Evolutionary conservation across 2,113 vertebrate genomes (phyloP).

Genomic region (Poeciliopsis prolifica): DNA sequence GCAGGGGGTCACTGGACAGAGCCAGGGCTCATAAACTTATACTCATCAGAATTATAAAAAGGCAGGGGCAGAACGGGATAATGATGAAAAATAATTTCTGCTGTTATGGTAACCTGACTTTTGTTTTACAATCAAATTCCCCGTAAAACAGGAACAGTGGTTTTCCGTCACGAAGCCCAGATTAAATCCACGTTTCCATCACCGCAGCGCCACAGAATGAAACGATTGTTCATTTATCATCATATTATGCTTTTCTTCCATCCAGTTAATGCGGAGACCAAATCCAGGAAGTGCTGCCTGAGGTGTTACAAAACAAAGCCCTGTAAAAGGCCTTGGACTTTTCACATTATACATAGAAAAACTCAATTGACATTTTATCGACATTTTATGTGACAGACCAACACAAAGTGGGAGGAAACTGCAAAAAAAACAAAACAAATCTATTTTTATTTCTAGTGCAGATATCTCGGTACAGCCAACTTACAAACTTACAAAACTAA

Average conservation of each 20-base stretch:
- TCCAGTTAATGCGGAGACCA: neutral
- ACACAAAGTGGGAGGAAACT: neutral
- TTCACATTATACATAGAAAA: neutral
- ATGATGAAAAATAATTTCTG: conserved; percentile 9
- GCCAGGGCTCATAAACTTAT: conserved; percentile 14
- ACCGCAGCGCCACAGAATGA: neutral
- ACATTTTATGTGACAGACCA: neutral
- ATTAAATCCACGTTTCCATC: conserved; percentile 11
- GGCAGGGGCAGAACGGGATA: neutral
- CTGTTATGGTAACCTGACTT: neutral
- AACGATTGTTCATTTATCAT: neutral
- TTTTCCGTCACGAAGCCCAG: neutral
- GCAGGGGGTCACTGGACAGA: conserved; percentile 3
- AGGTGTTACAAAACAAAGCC: neutral
- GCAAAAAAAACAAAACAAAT: too few relatives aligned
- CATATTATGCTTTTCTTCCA: neutral
- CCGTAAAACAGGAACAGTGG: neutral
- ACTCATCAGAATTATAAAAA: neutral
- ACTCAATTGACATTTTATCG: neutral
- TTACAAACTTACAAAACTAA: too few relatives aligned
- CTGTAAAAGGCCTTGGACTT: too few relatives aligned
- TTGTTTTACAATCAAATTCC: conserved; percentile 33
- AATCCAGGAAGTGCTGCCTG: neutral
- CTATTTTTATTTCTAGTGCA: too few relatives aligned
- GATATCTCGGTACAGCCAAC: too few relatives aligned